Conservation (phyloP, 2,888 invertebrate genomes). For the Acheta domesticus region DNA sequence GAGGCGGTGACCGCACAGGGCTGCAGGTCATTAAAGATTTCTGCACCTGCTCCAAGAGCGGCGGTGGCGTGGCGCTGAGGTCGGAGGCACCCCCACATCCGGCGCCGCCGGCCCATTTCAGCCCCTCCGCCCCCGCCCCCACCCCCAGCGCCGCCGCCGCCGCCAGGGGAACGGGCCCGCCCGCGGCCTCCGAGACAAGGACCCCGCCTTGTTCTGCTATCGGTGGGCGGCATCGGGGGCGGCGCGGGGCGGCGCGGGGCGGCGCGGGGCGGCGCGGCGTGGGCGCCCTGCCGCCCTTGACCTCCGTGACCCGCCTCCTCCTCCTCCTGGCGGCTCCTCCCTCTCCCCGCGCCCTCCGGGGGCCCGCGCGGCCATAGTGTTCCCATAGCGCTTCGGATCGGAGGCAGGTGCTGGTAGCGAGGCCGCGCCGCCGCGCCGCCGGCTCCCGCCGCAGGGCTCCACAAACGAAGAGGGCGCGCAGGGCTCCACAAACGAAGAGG, state of each 20-base stretch:
- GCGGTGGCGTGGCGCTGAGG: too few species aligned
- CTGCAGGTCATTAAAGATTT: constrained; percentile 8
- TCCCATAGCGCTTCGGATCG: neutral
- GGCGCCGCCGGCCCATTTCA: neutral
- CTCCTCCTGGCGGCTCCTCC: too few species aligned
- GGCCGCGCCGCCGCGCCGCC: neutral
- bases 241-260: neutral
- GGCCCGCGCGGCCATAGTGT: neutral
- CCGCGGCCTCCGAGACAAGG: neutral
- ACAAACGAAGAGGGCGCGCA: neutral
- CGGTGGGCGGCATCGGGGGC: neutral
- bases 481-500: neutral
- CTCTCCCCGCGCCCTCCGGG: neutral
- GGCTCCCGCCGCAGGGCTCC: neutral
- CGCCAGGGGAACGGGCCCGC: neutral
- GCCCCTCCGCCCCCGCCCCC: neutral
- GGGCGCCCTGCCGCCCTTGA: too few species aligned
- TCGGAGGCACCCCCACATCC: too few species aligned
- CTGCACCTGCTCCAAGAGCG: neutral
- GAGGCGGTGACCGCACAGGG: neutral
- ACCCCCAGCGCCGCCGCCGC: neutral
- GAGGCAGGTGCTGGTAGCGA: neutral
- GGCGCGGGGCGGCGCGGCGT: neutral
- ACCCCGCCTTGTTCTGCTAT: constrained; percentile 5
- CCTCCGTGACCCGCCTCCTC: neutral